phyloP scores from a whole-genome alignment of 2,888 invertebrate genomes.

The Apamea anceps region DNA sequence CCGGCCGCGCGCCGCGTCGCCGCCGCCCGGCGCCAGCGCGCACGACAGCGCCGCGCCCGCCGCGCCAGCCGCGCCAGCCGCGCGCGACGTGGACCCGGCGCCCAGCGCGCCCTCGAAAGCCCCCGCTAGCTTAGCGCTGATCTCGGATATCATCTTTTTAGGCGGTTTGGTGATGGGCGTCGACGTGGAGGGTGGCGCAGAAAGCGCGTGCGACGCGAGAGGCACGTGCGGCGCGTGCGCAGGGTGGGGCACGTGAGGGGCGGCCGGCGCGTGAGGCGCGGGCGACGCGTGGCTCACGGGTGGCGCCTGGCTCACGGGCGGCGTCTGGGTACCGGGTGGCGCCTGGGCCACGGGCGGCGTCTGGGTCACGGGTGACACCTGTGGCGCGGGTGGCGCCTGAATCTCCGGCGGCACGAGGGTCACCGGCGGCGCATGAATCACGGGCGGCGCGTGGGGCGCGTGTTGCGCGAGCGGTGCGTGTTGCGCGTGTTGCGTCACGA shows the following conservation, averaged over 20 bases:
- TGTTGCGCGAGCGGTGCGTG: constrained; percentile 16
- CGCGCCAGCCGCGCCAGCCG: constrained; percentile 43
- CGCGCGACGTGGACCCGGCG: constrained; percentile 52
- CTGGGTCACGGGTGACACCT: constrained; percentile 30
- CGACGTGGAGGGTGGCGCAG: constrained; percentile 60
- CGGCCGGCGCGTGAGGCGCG: background rate
- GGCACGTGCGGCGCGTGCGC: constrained; percentile 11
- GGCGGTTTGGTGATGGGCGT: constrained; percentile 85
- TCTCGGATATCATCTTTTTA: constrained; percentile 87
- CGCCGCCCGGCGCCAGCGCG: constrained; percentile 71
- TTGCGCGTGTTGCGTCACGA: constrained; percentile 31
- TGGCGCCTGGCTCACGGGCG: background rate
- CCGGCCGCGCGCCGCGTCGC: constrained; percentile 59
- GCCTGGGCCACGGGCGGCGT: constrained; percentile 14
- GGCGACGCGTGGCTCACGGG: background rate
- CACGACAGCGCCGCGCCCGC: no score
- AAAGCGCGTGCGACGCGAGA: constrained; percentile 52
- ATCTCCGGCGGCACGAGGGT: constrained; percentile 22
- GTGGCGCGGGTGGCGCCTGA: constrained; percentile 26
- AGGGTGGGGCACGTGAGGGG: background rate
- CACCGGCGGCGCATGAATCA: constrained; percentile 5
- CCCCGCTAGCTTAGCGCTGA: constrained; percentile 82
- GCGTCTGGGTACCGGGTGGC: constrained; percentile 24
- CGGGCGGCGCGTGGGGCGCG: background rate
- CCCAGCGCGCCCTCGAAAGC: constrained; percentile 80